phyloP scores from a whole-genome alignment of 1,140 invertebrate species.

The Thrips palmi region DNA sequence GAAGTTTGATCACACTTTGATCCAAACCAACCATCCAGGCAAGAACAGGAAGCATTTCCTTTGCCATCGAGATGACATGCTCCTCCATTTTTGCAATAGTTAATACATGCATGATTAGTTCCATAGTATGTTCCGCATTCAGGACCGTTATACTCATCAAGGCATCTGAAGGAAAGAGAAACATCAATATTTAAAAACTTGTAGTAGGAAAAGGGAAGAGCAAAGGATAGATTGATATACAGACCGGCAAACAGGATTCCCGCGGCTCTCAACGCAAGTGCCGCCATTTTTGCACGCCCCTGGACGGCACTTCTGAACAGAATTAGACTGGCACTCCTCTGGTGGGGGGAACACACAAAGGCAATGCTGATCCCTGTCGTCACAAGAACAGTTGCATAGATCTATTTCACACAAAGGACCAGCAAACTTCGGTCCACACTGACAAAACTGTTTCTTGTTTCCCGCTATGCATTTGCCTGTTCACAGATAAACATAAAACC shows the following conservation, averaged over 20 bases:
- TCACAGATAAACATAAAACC: constrained; percentile 7
- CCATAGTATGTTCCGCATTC: constrained; percentile 22
- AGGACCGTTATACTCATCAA: constrained; percentile 28
- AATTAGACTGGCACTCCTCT: constrained; percentile 11
- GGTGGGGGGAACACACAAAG: constrained; percentile 12
- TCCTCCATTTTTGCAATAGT: constrained; percentile 33
- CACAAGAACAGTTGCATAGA: constrained; percentile 24
- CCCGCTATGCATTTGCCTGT: constrained; percentile 18
- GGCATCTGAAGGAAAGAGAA: constrained; percentile 21
- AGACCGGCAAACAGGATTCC: constrained; percentile 23
- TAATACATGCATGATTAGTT: constrained; percentile 29
- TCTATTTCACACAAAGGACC: constrained; percentile 24
- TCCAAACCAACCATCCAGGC: constrained; percentile 35
- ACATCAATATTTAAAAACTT: constrained; percentile 6
- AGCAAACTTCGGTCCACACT: constrained; percentile 24
- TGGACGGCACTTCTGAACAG: constrained; percentile 14
- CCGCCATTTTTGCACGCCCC: constrained; percentile 26
- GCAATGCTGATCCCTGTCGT: constrained; percentile 17
- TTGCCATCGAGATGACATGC: constrained; percentile 28
- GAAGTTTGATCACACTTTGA: constrained; percentile 24
- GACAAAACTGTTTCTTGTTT: constrained; percentile 22
- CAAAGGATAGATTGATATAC: constrained; percentile 1
- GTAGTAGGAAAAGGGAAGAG: not conserved
- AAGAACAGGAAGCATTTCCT: constrained; percentile 27
- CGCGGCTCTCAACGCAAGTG: constrained; percentile 20